These are phyloP conservation scores for Philaethria dido DNA, from an alignment of 2,888 invertebrate species.

Conservation along the genomic window DNA sequence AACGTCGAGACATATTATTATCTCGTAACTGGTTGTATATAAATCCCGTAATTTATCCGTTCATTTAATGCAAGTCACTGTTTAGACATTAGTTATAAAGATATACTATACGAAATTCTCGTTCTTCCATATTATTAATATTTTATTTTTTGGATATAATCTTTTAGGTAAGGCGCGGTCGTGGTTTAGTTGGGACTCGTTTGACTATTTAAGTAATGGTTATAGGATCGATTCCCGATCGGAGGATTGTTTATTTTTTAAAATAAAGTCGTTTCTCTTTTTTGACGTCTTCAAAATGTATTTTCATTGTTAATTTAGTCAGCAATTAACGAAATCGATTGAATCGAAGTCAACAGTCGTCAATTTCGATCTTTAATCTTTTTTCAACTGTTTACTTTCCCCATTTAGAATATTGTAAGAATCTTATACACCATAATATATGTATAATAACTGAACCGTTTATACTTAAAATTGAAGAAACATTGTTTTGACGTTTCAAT, in stretches of 20 bases:
- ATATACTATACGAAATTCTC: constrained; percentile 14
- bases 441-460: neutral
- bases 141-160: neutral
- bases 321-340: too few relatives aligned
- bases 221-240: too few relatives aligned
- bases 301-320: too few relatives aligned
- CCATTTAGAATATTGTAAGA: neutral
- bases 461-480: neutral
- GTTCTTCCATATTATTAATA: constrained; percentile 1
- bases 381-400: too few relatives aligned
- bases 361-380: too few relatives aligned
- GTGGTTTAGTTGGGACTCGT: neutral
- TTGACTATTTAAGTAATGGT: neutral
- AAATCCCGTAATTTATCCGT: constrained; percentile 23
- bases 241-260: neutral
- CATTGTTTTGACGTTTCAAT: constrained; percentile 20
- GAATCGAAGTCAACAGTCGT: too few relatives aligned
- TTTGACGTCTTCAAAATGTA: too few relatives aligned
- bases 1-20: constrained; percentile 1
- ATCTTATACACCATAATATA: neutral
- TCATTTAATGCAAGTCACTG: constrained; percentile 29
- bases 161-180: neutral
- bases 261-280: too few relatives aligned
- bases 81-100: constrained; percentile 27
- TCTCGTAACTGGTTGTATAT: constrained; percentile 8